phyloP scores from a whole-genome alignment of 2,113 vertebrate species.

The Ovis canadensis region DNA sequence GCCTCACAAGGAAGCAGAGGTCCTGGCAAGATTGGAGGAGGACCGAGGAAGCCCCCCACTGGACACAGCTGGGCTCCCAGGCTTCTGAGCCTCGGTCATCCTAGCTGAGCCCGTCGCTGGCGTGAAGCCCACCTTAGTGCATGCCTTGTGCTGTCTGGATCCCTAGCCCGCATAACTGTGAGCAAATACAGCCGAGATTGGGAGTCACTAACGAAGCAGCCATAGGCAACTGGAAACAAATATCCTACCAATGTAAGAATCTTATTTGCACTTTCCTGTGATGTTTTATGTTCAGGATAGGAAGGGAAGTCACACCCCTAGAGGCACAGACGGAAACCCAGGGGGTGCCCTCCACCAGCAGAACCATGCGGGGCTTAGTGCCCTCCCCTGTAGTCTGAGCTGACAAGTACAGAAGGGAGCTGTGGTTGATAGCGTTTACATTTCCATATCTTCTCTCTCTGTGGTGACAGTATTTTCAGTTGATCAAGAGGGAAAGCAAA shows the following conservation, averaged over 20 bases:
- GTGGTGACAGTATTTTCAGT: background rate
- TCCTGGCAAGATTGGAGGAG: background rate
- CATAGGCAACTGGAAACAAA: background rate
- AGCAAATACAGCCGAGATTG: background rate
- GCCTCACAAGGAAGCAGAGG: background rate
- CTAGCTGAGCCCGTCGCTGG: background rate
- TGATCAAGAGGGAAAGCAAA: background rate
- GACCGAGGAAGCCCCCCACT: background rate
- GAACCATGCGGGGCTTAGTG: background rate
- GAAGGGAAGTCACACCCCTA: background rate
- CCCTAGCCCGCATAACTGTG: background rate
- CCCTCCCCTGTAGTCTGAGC: background rate
- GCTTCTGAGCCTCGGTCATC: no score
- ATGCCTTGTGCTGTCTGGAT: background rate
- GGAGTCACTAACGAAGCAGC: background rate
- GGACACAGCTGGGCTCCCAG: no score
- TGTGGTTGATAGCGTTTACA: background rate
- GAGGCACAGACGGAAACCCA: background rate
- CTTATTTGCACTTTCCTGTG: background rate
- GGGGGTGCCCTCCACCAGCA: fast-evolving
- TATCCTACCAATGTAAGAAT: background rate
- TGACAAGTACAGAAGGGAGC: background rate
- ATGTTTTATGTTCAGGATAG: background rate
- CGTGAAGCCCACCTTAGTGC: background rate
- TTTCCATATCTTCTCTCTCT: background rate